These are phyloP conservation scores for Diaprepes abbreviatus DNA, from an alignment of 2,888 invertebrate genomes.

Conservation along the genomic window DNA sequence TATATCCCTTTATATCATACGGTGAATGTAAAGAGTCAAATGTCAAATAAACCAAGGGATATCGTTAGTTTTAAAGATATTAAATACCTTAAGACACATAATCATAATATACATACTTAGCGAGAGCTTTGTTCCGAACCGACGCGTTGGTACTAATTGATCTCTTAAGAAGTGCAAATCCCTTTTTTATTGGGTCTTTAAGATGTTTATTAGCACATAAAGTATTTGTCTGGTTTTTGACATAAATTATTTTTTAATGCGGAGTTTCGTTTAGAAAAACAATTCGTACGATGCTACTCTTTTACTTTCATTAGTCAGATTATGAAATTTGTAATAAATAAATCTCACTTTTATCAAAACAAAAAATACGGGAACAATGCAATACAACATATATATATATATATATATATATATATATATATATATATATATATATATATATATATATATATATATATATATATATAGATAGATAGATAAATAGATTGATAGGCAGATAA, in stretches of 20 bases:
- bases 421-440: no score
- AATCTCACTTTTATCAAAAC: no score
- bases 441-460: no score
- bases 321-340: no score
- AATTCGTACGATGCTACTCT: no score
- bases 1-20: not conserved
- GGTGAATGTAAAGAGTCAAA: not conserved
- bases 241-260: not conserved
- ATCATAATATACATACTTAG: conserved; percentile 37
- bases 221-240: not conserved
- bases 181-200: conserved; percentile 39
- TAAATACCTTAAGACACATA: conserved; percentile 24
- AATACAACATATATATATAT: no score
- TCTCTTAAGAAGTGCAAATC: conserved; percentile 41
- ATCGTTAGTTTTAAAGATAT: conserved; percentile 18
- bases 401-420: no score
- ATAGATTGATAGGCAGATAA: no score
- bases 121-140: conserved; percentile 23
- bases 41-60: conserved; percentile 8
- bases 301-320: no score
- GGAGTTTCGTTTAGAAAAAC: not conserved
- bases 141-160: conserved; percentile 36
- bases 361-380: no score
- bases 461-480: no score
- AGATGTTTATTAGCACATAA: conserved; percentile 35